These are phyloP conservation scores for Crotophaga sulcirostris DNA, from an alignment of 2,113 vertebrate species.

Conservation along the genomic window DNA sequence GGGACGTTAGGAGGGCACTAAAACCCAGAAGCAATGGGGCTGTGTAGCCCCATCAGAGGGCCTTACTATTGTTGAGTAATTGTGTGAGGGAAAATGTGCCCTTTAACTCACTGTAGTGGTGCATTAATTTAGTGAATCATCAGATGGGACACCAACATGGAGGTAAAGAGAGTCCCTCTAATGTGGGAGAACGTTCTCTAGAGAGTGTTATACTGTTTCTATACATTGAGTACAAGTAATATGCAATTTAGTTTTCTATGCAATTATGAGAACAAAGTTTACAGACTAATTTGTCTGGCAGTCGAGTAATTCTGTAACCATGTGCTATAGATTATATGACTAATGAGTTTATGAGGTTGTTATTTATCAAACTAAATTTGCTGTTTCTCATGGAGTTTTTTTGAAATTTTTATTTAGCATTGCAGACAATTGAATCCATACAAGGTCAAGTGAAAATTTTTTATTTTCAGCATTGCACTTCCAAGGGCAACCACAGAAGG, in stretches of 20 bases:
- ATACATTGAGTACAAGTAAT: background rate
- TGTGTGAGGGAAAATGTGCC: background rate
- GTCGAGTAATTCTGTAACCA: background rate
- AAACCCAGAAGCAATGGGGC: fast-evolving
- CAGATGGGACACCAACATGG: fast-evolving
- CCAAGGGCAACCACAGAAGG: background rate
- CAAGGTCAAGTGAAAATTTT: background rate
- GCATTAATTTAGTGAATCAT: fast-evolving
- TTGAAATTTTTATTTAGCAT: background rate
- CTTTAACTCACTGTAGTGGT: background rate
- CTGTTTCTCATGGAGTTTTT: background rate
- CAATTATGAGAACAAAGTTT: background rate
- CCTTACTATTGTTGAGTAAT: background rate
- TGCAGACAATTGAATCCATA: background rate
- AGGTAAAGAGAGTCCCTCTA: background rate
- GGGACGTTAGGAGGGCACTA: background rate
- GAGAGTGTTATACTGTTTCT: background rate
- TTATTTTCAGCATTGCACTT: background rate
- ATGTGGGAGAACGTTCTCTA: background rate
- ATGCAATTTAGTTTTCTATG: background rate
- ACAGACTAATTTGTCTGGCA: background rate
- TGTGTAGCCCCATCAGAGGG: fast-evolving
- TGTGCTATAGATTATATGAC: background rate
- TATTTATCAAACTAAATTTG: background rate
- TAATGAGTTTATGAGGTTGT: fast-evolving